A percentile compares a stretch with the other conserved stretches of the same genome.
Evolutionary conservation across 2,888 invertebrate species (phyloP).

Genomic region (Lumbricus terrestris): DNA sequence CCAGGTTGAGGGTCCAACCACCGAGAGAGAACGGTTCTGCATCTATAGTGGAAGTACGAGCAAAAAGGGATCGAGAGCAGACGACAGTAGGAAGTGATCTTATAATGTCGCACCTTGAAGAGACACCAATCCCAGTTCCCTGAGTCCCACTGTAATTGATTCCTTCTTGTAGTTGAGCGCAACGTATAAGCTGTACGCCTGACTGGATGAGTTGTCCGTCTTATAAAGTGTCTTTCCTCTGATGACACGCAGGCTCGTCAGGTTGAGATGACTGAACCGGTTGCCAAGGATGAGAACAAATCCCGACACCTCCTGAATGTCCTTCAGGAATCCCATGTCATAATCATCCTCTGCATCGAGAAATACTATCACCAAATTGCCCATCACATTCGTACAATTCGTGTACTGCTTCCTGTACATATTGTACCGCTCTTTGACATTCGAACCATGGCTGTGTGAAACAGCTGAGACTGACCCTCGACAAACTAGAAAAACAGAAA

Average conservation of each 20-base stretch:
- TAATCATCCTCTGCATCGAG: slow-evolving; percentile 65
- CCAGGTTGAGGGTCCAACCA: too few species aligned
- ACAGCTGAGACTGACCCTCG: background rate
- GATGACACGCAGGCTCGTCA: slow-evolving; percentile 88
- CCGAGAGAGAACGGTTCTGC: too few species aligned
- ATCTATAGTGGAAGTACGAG: too few species aligned
- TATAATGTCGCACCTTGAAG: slow-evolving; percentile 31
- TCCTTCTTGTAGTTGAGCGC: slow-evolving; percentile 44
- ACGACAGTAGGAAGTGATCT: background rate
- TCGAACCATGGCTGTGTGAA: background rate
- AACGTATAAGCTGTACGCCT: slow-evolving; percentile 51
- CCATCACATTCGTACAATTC: slow-evolving; percentile 96
- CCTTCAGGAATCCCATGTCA: slow-evolving; percentile 86
- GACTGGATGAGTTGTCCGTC: background rate
- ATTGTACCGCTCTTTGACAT: slow-evolving; percentile 43
- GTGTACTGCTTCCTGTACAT: slow-evolving; percentile 69
- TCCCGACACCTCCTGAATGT: slow-evolving; percentile 85
- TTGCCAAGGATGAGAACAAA: slow-evolving; percentile 93
- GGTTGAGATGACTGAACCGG: slow-evolving; percentile 77
- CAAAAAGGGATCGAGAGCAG: too few species aligned
- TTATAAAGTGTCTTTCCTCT: slow-evolving; percentile 83
- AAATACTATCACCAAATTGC: slow-evolving; percentile 93
- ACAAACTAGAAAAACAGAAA: background rate
- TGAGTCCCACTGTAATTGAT: slow-evolving; percentile 42
- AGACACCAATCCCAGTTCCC: slow-evolving; percentile 47